Evolutionary conservation across 2,888 invertebrate species (phyloP).

Genomic region (Rambutsinella grinnellia): DNA sequence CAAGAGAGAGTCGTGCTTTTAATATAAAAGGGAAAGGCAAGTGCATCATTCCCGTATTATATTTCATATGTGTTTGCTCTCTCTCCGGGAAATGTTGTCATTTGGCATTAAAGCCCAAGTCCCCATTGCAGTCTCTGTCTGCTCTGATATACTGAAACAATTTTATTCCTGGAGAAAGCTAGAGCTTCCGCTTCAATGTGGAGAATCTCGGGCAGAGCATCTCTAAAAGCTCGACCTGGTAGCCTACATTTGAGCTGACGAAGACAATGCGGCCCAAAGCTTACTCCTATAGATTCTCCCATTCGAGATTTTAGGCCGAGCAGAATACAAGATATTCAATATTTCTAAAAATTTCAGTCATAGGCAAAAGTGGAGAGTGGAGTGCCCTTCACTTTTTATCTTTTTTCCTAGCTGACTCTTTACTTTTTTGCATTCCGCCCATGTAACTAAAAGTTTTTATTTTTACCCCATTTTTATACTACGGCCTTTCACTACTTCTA

Average conservation of each 20-base stretch:
- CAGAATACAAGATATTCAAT: too few species aligned
- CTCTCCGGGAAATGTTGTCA: conserved; percentile 9
- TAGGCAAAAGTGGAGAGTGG: background rate
- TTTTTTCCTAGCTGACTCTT: background rate
- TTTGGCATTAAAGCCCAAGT: conserved; percentile 24
- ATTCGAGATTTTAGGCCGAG: too few species aligned
- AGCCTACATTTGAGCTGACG: conserved; percentile 39
- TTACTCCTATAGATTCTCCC: background rate
- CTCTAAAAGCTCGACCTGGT: conserved; percentile 27
- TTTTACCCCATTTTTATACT: background rate
- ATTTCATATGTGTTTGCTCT: background rate
- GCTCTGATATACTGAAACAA: background rate
- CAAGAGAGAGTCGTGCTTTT: conserved; percentile 16
- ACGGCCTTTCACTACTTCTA: background rate
- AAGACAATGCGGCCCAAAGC: conserved; percentile 9
- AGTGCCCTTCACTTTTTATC: background rate
- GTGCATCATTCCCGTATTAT: too few species aligned
- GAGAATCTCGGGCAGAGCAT: background rate
- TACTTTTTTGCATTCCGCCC: background rate
- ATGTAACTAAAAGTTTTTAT: background rate
- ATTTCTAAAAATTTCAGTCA: too few species aligned
- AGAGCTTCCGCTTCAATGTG: too few species aligned
- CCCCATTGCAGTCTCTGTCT: background rate
- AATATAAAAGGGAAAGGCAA: background rate
- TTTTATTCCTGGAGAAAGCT: background rate